Base-by-base conservation (phyloP, 2,797 vertebrate genomes). In the Danio tinwini region DNA sequence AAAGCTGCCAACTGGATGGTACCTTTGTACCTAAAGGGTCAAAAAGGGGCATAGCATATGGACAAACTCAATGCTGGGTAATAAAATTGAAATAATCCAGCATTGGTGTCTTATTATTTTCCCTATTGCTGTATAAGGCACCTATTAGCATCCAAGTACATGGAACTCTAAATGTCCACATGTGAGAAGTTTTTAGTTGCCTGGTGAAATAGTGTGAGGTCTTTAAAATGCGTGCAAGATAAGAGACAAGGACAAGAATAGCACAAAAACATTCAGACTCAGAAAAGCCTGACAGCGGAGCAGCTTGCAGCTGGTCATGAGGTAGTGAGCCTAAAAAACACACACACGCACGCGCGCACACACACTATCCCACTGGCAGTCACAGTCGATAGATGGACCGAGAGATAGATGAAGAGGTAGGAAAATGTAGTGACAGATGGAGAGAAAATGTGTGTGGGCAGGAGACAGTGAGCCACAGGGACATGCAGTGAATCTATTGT, bases 361-460 rank as follows among this genome's bases (percentile, higher is more conserved):
- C 80, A 67, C 68, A 74, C 16, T 21, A 68, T 78, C 63, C 80
- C 75, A 37, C 70, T 56, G 76, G 73, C 72, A 73, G 82, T 74
- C 81, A 50, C 64, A 80, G 80, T 78, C 81, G 42, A 84, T 85
- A 84, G 81, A 83, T 81, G 56, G 73, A 58, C 58, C 58, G 10
- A 75, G 40, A 78, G 84, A 85, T 82, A 85, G 83, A 86, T 84
- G 84, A 81, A 85, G 80, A 73, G 83, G 82, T 83, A 84, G 74
- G 72, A 83, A 85, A 83, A 73, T 49, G 13, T 74, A 85, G 78
- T 83, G 80, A 87, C 80, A 86, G 81, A 86, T 85, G 83, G 83
- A 85, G 74, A 79, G 83, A 86, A 83, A 86, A 83, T 82, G 84
- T 79, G 80, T 83, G 83, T 83, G 85, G 83, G 85, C 82, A 80